Evolutionary conservation across 1,140 invertebrate species (phyloP), one percentile per base, ranked within the genome.

Genomic region (Mercenaria mercenaria): DNA sequence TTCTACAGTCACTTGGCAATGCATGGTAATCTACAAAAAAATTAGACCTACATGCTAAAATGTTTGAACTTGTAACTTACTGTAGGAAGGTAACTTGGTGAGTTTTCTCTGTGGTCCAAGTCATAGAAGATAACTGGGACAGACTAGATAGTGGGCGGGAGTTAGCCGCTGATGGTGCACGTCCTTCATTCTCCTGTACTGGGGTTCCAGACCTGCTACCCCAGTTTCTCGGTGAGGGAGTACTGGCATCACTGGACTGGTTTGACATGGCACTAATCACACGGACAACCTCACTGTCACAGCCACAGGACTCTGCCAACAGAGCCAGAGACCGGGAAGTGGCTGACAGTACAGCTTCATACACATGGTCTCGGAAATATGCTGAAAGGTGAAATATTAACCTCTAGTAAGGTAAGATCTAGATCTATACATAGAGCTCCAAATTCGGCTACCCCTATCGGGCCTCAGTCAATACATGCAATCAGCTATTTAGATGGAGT

Each of bases 291-390:
- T 96, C 95, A 37, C 92, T 92, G 20, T 93, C 91, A 92, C 95
- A 95, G n/a, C 95, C 95, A 11, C 93, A 91, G 15, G 94, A 92
- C 82, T 95, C 95, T 8, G 94, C 95, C 20, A 96, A 84, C 18
- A 93, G 91, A 34, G 94, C 93, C 56, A 96, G 90, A 23, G 94
- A 95, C 43, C 89, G 90, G 32, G 91, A 92, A 8, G 94, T 94
- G 85, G 94, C 92, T 26, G 43, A 90, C 26, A 95, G 89, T 3
- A 96, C 92, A 10, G 95, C 94, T 50, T 94, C 89, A 85, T 94
- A 96, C 0, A 96, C 91, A 84, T 94, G 91, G 59, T 94, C 93
- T 26, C 92, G 91, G 92, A 95, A 95, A 82, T 94, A 91, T 37
- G 91, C 94, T 95, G 90, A 13, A 89, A 91, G 29, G 43, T 43